Percentiles rank a stretch among this genome's conserved stretches.
phyloP scores from a whole-genome alignment of 2,113 vertebrate genomes.

The human region DNA sequence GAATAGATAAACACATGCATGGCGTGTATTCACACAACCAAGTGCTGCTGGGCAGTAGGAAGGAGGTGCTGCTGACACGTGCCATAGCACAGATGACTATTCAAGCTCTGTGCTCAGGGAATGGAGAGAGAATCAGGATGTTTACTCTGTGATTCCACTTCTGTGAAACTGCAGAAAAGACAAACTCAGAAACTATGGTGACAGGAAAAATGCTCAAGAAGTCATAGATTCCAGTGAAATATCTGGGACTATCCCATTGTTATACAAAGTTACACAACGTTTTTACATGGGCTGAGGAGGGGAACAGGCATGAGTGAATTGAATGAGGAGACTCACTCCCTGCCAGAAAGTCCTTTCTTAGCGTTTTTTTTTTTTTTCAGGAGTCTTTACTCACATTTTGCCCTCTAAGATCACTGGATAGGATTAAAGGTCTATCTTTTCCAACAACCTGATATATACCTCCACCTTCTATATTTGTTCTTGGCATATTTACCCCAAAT shows the following conservation, averaged over 20 bases:
- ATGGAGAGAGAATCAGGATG: background rate
- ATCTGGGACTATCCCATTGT: background rate
- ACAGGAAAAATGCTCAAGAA: background rate
- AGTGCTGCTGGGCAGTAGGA: background rate
- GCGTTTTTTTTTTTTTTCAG: background rate
- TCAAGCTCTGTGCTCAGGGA: background rate
- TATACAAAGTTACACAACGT: background rate
- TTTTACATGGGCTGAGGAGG: background rate
- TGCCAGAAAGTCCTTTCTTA: background rate
- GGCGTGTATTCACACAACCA: background rate
- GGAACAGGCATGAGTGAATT: background rate
- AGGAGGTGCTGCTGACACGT: background rate
- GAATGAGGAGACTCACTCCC: no score
- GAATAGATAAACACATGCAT: background rate
- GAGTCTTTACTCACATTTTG: background rate
- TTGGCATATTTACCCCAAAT: background rate
- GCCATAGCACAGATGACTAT: background rate
- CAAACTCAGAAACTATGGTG: background rate
- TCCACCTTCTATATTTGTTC: background rate
- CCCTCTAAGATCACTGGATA: background rate
- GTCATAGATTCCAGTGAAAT: background rate
- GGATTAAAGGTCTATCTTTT: background rate
- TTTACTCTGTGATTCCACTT: background rate
- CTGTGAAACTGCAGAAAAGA: background rate
- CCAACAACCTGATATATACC: background rate